Base-by-base conservation (phyloP, 2,888 invertebrate genomes). In the Quadriops clusia region DNA sequence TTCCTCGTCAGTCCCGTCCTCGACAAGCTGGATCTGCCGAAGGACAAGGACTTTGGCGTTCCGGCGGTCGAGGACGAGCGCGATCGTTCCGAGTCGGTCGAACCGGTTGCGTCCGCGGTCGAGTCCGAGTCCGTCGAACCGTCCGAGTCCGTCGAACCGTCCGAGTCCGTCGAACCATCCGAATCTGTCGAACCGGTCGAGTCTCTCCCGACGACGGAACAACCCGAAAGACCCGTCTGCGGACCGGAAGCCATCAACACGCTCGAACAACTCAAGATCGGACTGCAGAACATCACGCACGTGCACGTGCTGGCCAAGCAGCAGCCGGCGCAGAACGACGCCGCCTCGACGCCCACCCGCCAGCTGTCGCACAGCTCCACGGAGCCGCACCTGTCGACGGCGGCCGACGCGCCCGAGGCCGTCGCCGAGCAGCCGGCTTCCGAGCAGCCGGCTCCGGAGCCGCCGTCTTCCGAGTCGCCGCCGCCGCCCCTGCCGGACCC, bases 1-100 rank as follows among this genome's bases (percentile, higher is more conserved):
- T 85, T 85, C 61, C 68, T 83, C 53, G 83, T 85, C 44, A 84
- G 83, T 56, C 83, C 84, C 12, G 83, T 84, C 2, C 67, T 78
- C 17, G 76, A 75, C 49, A 60, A 58, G 5, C 55, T 65, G 31
- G 57, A 58, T 34, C 35, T 61, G 28, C 58, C 62, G 1, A 58
- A 56, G 40, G 56, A 58, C 32, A 57, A 53, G 39, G 53, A 57
- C 36, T 54, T 46, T 33, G 49, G 46, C 8, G 38, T 41, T n/a
- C 29, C 36, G 2, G 23, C 36, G 2, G 29, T 30, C 5, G 38
- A 39, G 16, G 17, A 26, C 17, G 34, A 18, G 3, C 32, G 38
- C 37, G 16, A 22, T 41, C 25, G 40, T 44, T n/a, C n/a, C n/a
- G n/a, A n/a, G n/a, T n/a, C n/a, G n/a, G n/a, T n/a, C n/a, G n/a